Conservation (phyloP, 37 sponge, comb jelly and placozoan species). For the Haliclona indistincta region DNA sequence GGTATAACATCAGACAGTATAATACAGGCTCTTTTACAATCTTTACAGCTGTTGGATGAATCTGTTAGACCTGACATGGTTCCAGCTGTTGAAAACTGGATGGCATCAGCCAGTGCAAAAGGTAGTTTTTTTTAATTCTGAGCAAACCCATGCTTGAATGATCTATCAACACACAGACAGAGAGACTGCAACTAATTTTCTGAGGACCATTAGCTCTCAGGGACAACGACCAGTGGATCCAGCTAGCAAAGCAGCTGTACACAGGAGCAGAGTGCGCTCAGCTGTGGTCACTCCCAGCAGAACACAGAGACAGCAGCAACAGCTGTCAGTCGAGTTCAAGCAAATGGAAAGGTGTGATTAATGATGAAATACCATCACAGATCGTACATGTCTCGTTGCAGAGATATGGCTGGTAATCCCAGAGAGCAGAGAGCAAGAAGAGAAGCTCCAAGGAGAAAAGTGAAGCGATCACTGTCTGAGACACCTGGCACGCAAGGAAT, state of each 20-base stretch:
- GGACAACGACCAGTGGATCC: constrained; percentile 36
- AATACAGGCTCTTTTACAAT: not conserved
- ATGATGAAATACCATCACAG: not conserved
- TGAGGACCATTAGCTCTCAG: constrained; percentile 61
- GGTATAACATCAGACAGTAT: constrained; percentile 1
- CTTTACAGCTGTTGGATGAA: constrained; percentile 52
- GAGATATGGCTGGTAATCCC: not conserved
- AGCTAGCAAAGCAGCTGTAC: constrained; percentile 43
- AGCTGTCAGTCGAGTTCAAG: constrained; percentile 9
- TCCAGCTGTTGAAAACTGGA: constrained; percentile 72
- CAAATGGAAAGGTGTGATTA: constrained; percentile 34
- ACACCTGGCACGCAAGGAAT: constrained; percentile 36
- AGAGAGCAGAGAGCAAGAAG: not conserved
- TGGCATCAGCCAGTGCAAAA: constrained; percentile 50
- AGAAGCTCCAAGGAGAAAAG: not conserved
- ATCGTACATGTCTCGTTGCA: not conserved
- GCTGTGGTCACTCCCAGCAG: constrained; percentile 67
- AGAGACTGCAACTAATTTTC: constrained; percentile 56
- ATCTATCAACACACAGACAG: constrained; percentile 37
- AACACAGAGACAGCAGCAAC: constrained; percentile 28
- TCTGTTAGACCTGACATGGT: constrained; percentile 56
- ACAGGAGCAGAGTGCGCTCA: constrained; percentile 39
- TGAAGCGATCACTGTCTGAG: constrained; percentile 23
- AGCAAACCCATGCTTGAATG: not conserved
- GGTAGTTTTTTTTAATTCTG: constrained; percentile 24